Evolutionary conservation across 2,797 vertebrate genomes (phyloP), one percentile per base, ranked within the genome.

Genomic region (Notoglanidium macrostoma): DNA sequence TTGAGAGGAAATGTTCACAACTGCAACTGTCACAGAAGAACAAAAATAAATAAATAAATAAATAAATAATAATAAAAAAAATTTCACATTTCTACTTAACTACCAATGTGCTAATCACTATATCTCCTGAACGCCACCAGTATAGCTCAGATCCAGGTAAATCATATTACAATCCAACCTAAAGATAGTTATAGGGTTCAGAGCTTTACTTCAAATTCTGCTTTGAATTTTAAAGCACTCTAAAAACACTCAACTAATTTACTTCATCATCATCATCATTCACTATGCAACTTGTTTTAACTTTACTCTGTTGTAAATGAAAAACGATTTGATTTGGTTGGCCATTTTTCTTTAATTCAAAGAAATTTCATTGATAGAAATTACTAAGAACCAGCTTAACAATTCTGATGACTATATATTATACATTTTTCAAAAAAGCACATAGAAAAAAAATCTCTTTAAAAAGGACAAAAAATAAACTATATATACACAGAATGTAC

Each of bases 331-430:
- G 5, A 23, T 32, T 59, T n/a, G 35, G 17, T 74, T 84, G 10
- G 32, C 44, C 21, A 54, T 63, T 84, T 88, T 83, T 91, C 95
- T 95, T 94, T 88, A 95, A 96, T 94, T 92, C 92, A 95, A 95
- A 92, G 92, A 92, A 95, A 95, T 94, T 94, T 94, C 85, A 96
- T 95, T 96, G 95, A 95, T 97, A 97, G 95, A 98, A 98, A 98
- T 94, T 79, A 97, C 96, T 97, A 97, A 98, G 97, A 97, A 98
- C 97, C 97, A 97, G 97, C 96, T 98, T 97, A 97, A 97, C 96
- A 97, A 96, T 96, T 94, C 93, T 93, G 93, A 95, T 93, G 94
- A 94, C 95, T 76, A 85, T 96, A 97, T 98, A 97, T 98, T 98
- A 99, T 97, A 97, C 96, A 97, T 96, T 97, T 97, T 94, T 95